Percentiles rank a stretch among this genome's conserved stretches.
Evolutionary conservation across 2,888 invertebrate species (phyloP).

Genomic region (Athripsodes cinereus): DNA sequence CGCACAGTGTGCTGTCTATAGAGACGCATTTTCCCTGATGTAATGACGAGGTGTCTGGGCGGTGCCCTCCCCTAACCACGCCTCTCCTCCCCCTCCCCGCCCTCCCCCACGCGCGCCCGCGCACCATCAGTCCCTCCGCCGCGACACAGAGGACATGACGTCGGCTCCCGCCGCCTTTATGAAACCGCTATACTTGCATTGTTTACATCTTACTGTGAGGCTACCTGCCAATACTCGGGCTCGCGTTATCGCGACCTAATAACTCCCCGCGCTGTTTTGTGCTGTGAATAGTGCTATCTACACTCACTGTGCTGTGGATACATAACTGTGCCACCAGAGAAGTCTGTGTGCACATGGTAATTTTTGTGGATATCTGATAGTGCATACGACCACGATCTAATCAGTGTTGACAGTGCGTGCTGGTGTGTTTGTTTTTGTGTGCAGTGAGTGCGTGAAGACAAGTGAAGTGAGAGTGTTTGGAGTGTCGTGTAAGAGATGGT

Average conservation of each 20-base stretch:
- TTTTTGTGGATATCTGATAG: no score
- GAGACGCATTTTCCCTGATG: no score
- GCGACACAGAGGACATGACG: neutral
- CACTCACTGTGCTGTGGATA: neutral
- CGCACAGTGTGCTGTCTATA: no score
- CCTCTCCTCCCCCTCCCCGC: slow-evolving; percentile 7
- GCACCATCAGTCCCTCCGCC: slow-evolving; percentile 14
- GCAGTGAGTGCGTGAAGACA: slow-evolving; percentile 15
- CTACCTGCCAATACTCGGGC: no score
- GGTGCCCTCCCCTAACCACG: neutral
- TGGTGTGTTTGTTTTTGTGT: slow-evolving; percentile 7
- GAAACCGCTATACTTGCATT: no score
- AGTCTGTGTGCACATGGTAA: no score
- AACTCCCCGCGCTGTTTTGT: no score
- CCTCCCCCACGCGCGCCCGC: slow-evolving; percentile 14
- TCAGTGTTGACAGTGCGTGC: slow-evolving; percentile 3
- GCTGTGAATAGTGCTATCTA: no score
- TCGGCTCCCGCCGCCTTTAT: neutral
- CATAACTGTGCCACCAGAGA: neutral
- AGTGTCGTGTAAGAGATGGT: slow-evolving; percentile 27
- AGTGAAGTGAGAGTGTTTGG: slow-evolving; percentile 19
- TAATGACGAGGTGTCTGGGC: neutral
- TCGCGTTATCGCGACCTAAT: no score
- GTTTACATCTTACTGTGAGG: no score
- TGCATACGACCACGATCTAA: no score